Percentiles rank a stretch among this genome's conserved stretches.
These are phyloP conservation scores for Calyptomena viridis DNA, from an alignment of 2,113 vertebrate genomes.

Conservation along the genomic window DNA sequence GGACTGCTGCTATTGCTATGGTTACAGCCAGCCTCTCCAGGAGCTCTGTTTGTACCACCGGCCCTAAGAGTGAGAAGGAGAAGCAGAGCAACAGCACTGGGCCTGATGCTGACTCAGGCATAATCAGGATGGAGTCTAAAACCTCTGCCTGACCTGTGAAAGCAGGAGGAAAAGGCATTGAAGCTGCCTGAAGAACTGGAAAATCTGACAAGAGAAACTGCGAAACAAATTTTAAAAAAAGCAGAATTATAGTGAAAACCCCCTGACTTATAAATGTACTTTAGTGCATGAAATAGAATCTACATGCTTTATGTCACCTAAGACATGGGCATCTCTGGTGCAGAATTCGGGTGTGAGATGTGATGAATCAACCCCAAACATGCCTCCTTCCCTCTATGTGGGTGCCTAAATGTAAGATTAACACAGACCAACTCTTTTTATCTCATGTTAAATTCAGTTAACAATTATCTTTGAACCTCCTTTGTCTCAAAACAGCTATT, in stretches of 20 bases:
- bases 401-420: neutral
- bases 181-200: neutral
- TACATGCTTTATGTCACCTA: neutral
- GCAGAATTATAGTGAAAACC: neutral
- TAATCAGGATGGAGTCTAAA: neutral
- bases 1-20: conserved; percentile 18
- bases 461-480: neutral
- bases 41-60: neutral
- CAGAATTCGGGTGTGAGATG: neutral
- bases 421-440: neutral
- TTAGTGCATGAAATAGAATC: fast-evolving
- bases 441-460: neutral
- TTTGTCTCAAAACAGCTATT: neutral
- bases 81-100: neutral
- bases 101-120: neutral
- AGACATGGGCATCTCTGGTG: neutral
- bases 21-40: conserved; percentile 29
- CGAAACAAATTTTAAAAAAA: neutral
- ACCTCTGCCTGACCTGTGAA: neutral
- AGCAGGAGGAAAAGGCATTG: neutral
- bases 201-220: neutral
- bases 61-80: neutral
- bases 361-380: neutral
- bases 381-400: neutral
- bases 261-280: neutral